A percentile compares a stretch with the other conserved stretches of the same genome.
phyloP scores from a whole-genome alignment of 2,113 vertebrate species.

The Cyphomyrus discorhynchus region DNA sequence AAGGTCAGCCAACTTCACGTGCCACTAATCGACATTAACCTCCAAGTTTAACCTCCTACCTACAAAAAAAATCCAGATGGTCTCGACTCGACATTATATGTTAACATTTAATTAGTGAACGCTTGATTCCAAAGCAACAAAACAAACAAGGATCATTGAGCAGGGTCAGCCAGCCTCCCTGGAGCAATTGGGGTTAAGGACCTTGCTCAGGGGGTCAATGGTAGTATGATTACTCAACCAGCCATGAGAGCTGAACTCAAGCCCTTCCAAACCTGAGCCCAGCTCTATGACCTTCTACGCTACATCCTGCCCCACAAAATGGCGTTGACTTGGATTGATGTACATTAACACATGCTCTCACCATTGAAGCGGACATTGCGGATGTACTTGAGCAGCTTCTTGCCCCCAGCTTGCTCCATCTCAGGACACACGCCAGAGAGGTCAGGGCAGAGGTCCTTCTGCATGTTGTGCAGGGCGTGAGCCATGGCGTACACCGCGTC shows the following conservation, averaged over 20 bases:
- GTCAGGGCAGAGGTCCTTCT: conserved; percentile 56
- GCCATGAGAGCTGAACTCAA: not conserved
- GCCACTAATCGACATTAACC: not conserved
- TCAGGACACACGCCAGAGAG: conserved; percentile 50
- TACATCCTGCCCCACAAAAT: not conserved
- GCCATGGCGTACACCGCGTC: conserved; percentile 61
- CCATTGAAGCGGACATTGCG: conserved; percentile 59
- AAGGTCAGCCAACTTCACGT: not conserved
- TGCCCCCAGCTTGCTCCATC: conserved; percentile 58
- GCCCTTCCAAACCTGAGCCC: not conserved
- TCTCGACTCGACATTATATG: not conserved
- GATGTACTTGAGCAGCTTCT: conserved; percentile 57
- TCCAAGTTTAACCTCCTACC: not conserved
- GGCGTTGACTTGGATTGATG: not conserved
- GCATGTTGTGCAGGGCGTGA: conserved; percentile 61
- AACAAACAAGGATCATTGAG: not conserved
- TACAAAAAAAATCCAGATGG: not conserved
- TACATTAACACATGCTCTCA: conserved; percentile 32
- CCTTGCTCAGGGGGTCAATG: not conserved
- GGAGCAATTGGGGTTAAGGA: not conserved
- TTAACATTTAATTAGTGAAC: not conserved
- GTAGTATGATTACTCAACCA: not conserved
- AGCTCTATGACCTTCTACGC: not conserved
- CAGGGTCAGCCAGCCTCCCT: not conserved
- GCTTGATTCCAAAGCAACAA: not conserved